Evolutionary conservation across 2,888 invertebrate genomes (phyloP), one percentile per base, ranked within the genome.

Genomic region (Philereme transversata): DNA sequence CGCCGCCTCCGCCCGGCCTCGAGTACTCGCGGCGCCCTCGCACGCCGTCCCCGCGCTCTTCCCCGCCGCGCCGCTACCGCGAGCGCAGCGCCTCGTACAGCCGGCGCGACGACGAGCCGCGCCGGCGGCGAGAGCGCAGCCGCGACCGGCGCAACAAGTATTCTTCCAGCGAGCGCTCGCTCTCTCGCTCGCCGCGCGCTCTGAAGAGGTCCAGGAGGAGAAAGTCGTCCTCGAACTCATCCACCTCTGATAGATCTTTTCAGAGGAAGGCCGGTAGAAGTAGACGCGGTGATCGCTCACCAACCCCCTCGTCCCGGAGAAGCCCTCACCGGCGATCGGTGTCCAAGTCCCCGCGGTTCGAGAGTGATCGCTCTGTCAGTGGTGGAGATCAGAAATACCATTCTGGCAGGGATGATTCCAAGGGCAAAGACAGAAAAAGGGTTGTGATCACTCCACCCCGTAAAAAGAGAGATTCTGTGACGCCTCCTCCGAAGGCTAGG

Each of bases 111-210:
- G 84, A 85, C 4, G 77, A 81, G 6, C 64, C 60, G 4, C 77
- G 74, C 60, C 77, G 73, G 43, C 76, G 78, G 48, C 77, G 83
- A 50, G 85, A 89, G 10, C 77, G 81, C 59, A 88, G 86, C 65
- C 77, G 79, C 60, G 87, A 86, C 66, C 76, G 74, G 52, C 78
- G 76, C 40, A 76, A 75, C 34, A 86, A 84, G 58, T 90, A 90
- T 74, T 84, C 82, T 36, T 70, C 82, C 7, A 81, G 60, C 83
- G 87, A 84, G 45, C 75, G 80, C 36, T 51, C 48, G 33, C 3
- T 5, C 46, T 34, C 44, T 80, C 44, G 71, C 34, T 60, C 53
- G n/a, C 50, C 52, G 80, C 44, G 70, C 81, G 33, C 38, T n/a
- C 52, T 57, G 11, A 10, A 36, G 7, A 5, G 82, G 73, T 51